Base-by-base conservation (phyloP, 2,113 vertebrate genomes). In the Eptesicus fuscus region DNA sequence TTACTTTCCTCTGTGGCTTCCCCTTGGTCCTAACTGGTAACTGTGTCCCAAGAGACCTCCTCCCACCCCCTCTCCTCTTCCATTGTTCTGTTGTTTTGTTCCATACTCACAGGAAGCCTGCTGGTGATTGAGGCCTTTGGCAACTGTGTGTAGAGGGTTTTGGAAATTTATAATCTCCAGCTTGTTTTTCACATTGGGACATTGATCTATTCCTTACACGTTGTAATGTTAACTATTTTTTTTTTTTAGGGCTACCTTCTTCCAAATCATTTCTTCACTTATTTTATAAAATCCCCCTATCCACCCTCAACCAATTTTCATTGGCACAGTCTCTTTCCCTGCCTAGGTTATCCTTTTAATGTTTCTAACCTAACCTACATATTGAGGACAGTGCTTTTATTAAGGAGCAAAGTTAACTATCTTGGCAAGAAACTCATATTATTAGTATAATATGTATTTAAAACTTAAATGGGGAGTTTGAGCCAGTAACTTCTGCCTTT, bases 11-110 rank as follows among this genome's bases (percentile, higher is more conserved):
- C 47, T 73, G 35, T 22, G 73, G 32, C 1, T 80, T 7, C 17
- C 9, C 32, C 51, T 73, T 67, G 44, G 32, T 80, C 95, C 47
- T 74, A 83, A 61, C 28, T 67, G 40, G 80, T 22, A 78, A 83
- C 2, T 30, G 47, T 42, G n/a, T 93, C 85, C 51, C 94, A 82
- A 23, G n/a, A 91, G 92, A 78, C 18, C 11, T 70, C 44, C n/a
- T 82, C 23, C 20, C 59, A 18, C 53, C 4, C 10, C 28, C 25
- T 59, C 25, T 51, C 71, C 25, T 91, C 44, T 94, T n/a, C n/a
- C 63, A 56, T 90, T 94, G 73, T 86, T 90, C 53, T 85, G 1
- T 65, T 97, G 93, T 91, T 92, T 92, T 51, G 23, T 79, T 93
- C 35, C 3, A 30, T 25, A 25, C 35, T 87, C 63, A 73, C 42